Percentiles rank a stretch among this genome's conserved stretches.
These are phyloP conservation scores for Meliscaeva auricollis DNA, from an alignment of 2,888 invertebrate genomes.

Conservation along the genomic window DNA sequence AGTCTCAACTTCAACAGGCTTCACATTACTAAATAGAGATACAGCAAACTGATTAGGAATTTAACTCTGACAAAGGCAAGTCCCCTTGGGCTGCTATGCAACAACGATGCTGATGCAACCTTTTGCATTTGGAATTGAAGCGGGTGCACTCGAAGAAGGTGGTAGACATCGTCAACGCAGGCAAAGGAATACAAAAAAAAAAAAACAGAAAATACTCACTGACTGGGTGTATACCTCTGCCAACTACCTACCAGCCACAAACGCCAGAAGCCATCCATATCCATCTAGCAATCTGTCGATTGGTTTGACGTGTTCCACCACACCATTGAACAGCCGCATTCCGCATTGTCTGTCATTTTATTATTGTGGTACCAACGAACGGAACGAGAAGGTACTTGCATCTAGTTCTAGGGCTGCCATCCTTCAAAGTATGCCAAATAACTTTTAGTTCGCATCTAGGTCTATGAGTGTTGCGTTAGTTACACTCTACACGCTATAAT, in stretches of 20 bases:
- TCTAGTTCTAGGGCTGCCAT: conserved; percentile 6
- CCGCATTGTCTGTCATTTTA: conserved; percentile 47
- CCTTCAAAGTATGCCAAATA: neutral
- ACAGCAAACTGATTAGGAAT: conserved; percentile 23
- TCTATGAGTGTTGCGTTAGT: too few species aligned
- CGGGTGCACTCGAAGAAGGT: conserved; percentile 30
- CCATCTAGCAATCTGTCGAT: conserved; percentile 50
- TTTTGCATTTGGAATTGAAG: neutral
- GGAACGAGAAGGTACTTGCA: conserved; percentile 24
- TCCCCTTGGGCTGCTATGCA: neutral
- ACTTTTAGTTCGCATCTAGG: neutral
- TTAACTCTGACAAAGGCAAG: neutral
- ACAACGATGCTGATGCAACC: conserved; percentile 10
- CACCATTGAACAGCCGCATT: conserved; percentile 49
- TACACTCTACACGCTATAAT: too few species aligned
- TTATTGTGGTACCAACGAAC: conserved; percentile 13
- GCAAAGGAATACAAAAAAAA: neutral
- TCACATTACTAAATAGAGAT: conserved; percentile 28
- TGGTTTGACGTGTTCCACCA: conserved; percentile 48
- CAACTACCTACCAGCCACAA: neutral
- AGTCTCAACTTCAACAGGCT: conserved; percentile 28
- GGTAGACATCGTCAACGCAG: conserved; percentile 19
- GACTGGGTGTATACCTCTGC: conserved; percentile 26
- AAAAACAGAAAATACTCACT: neutral
- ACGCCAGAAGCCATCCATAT: conserved; percentile 42